A percentile compares a stretch with the other conserved stretches of the same genome.
Conservation (phyloP, 2,797 vertebrate species). For the Trachops cirrhosus region DNA sequence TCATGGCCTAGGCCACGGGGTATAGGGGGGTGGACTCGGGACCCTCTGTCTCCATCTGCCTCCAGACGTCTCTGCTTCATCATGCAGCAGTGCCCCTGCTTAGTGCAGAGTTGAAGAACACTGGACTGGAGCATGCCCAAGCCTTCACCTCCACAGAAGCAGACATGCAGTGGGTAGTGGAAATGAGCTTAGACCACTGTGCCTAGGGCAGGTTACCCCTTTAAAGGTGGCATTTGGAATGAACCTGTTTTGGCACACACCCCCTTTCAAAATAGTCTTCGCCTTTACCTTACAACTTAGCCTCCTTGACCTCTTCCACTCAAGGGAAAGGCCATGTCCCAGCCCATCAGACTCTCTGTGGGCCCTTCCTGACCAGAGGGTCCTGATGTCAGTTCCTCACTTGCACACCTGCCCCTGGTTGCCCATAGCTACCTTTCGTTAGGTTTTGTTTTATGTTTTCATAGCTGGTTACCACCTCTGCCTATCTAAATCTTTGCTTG, state of each 20-base stretch:
- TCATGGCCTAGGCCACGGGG: not conserved
- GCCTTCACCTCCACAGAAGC: not conserved
- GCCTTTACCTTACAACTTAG: not conserved
- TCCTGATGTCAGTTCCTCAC: not conserved
- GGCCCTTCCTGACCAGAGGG: not conserved
- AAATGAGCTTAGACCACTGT: not conserved
- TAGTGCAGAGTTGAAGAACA: not conserved
- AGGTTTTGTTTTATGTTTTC: not conserved
- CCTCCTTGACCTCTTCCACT: not conserved
- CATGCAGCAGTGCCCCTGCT: not conserved
- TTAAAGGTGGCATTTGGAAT: not conserved
- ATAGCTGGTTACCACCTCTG: not conserved
- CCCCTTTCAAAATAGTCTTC: not conserved
- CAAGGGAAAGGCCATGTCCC: not conserved
- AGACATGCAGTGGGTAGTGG: not conserved
- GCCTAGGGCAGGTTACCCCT: not conserved
- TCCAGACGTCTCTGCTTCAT: not conserved
- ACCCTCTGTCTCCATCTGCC: not conserved
- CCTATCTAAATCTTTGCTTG: not conserved
- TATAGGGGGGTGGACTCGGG: rapidly evolving
- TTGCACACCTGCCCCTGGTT: not conserved
- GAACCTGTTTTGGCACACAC: not conserved
- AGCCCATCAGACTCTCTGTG: not conserved
- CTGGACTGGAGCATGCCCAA: not conserved
- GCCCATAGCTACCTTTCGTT: not conserved